Base-by-base conservation (phyloP, 1,140 invertebrate species). In the Neodiprion lecontei region DNA sequence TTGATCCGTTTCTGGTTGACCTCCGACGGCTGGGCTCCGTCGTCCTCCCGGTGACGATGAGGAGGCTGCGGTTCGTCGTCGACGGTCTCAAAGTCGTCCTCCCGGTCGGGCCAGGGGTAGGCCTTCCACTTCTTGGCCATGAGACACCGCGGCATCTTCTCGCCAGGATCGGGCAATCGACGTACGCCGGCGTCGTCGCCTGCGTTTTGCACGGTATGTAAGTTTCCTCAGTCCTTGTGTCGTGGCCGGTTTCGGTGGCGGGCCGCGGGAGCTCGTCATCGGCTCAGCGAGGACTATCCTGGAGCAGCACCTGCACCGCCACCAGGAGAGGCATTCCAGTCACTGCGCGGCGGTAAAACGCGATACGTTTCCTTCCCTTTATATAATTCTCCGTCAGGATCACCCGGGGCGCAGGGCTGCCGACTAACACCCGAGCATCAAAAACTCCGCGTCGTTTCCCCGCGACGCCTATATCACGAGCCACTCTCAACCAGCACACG, bases 81-180 rank as follows among this genome's bases (percentile, higher is more conserved):
- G 53, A 71, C 69, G 53, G 66, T 75, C 21, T 81, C 75, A 14
- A 71, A 81, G 72, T 91, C 90, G 77, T 93, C 92, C 76, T 89
- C 89, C 79, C 93, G 90, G 84, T 93, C 92, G 82, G 92, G 91
- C 93, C 94, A 94, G 79, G 94, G 93, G 89, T 94, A 94, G 80
- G 92, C 93, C 91, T 96, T 96, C 94, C 95, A 96, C 90, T 96
- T 96, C 88, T 96, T 96, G 80, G 95, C 95, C 94, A 96, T 96
- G 82, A 95, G 91, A 90, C 94, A 95, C 85, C 94, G 94, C 88
- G 94, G 94, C 94, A 95, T 95, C 84, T 87, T 89, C 53, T 61
- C n/a, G 53, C 53, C 53, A 61, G 53, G 53, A 61, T 61, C 53
- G n/a, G 53, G 53, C 53, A 61, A 69, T 61, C 40, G 47, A 74